These are phyloP conservation scores for Julus scandinavius DNA, from an alignment of 2,888 invertebrate genomes.

Conservation along the genomic window DNA sequence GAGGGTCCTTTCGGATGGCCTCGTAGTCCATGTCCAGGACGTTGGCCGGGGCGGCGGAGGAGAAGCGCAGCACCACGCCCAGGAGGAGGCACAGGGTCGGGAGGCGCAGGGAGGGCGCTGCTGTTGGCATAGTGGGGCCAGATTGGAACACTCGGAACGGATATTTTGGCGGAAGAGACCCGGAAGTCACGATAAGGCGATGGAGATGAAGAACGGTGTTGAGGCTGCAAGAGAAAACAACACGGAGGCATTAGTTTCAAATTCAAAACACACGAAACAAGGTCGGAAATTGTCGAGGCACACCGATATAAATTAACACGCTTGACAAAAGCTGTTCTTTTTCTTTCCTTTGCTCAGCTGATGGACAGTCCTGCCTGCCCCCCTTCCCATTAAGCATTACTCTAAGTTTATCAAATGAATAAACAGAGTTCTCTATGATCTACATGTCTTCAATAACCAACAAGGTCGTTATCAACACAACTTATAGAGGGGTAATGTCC, in stretches of 20 bases:
- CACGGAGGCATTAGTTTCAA: neutral
- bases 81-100: neutral
- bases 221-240: neutral
- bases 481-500: no score
- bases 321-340: no score
- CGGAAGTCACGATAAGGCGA: neutral
- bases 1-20: constrained; percentile 71
- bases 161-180: neutral
- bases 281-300: neutral
- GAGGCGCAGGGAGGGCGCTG: neutral
- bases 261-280: neutral
- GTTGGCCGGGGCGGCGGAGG: neutral
- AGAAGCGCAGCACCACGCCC: neutral
- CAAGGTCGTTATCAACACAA: no score
- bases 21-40: neutral
- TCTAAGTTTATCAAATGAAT: no score
- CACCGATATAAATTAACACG: no score
- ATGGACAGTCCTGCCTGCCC: no score
- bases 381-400: no score
- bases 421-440: no score
- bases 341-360: no score
- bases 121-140: neutral
- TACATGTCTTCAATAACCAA: no score
- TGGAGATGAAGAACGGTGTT: neutral
- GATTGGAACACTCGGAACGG: neutral